Percentiles rank a stretch among this genome's conserved stretches.
Evolutionary conservation across 2,797 vertebrate genomes (phyloP).

Genomic region (Eutrigla gurnardus): DNA sequence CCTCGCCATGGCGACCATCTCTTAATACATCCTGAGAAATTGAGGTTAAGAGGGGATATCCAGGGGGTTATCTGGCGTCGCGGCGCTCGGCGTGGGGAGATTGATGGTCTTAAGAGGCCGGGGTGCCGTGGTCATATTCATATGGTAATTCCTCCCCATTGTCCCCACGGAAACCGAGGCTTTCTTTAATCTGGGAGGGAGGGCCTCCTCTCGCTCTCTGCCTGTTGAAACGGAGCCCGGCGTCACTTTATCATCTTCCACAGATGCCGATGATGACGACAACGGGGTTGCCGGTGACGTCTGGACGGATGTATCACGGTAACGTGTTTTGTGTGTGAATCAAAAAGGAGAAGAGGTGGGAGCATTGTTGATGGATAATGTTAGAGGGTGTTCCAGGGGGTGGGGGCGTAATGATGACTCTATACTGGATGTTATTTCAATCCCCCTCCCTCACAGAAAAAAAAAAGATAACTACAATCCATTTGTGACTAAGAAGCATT

Average conservation of each 20-base stretch:
- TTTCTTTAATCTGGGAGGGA: constrained; percentile 86
- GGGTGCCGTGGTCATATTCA: constrained; percentile 85
- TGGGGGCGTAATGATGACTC: constrained; percentile 65
- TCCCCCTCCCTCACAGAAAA: constrained; percentile 28
- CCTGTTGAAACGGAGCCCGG: constrained; percentile 68
- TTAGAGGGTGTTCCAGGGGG: constrained; percentile 26
- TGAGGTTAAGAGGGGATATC: constrained; percentile 92
- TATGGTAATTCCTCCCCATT: constrained; percentile 88
- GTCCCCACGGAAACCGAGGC: constrained; percentile 80
- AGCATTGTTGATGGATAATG: constrained; percentile 65
- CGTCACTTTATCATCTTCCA: constrained; percentile 80
- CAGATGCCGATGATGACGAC: constrained; percentile 73
- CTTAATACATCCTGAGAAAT: constrained; percentile 90
- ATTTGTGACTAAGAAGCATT: constrained; percentile 58
- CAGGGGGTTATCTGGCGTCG: constrained; percentile 87
- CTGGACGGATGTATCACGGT: constrained; percentile 69
- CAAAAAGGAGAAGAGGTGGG: constrained; percentile 61
- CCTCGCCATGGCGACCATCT: constrained; percentile 76
- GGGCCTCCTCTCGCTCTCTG: constrained; percentile 61
- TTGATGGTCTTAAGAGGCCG: constrained; percentile 88
- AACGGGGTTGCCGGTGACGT: constrained; percentile 63
- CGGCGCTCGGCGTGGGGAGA: constrained; percentile 81
- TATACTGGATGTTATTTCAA: constrained; percentile 61
- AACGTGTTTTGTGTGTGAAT: constrained; percentile 65
- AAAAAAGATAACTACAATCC: constrained; percentile 50